Evolutionary conservation across 2,888 invertebrate genomes (phyloP).

Genomic region (Carterocephalus palaemon): DNA sequence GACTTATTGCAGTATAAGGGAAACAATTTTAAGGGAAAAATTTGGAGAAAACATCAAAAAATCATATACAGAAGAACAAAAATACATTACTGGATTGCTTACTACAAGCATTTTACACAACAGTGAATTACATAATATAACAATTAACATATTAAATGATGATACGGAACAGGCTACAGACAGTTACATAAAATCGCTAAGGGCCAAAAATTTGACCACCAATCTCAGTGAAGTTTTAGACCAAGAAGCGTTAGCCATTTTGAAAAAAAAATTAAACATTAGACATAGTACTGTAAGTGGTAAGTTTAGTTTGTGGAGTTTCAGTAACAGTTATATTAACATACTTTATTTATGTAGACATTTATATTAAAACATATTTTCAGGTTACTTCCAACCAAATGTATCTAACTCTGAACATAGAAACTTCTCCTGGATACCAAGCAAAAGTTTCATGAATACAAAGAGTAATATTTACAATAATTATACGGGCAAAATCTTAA

Average conservation of each 20-base stretch:
- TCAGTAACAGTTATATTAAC: neutral
- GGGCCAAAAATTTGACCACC: constrained; percentile 27
- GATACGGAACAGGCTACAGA: constrained; percentile 34
- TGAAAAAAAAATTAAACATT: constrained; percentile 39
- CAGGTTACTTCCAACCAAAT: constrained; percentile 19
- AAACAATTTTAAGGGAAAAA: too few species aligned
- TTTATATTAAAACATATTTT: neutral
- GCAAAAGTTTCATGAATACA: too few species aligned
- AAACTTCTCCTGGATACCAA: too few species aligned
- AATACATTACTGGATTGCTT: constrained; percentile 21
- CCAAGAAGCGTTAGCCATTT: neutral
- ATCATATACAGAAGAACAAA: too few species aligned
- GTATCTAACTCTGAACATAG: too few species aligned
- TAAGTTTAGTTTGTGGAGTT: constrained; percentile 38
- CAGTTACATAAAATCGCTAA: constrained; percentile 42
- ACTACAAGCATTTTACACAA: neutral
- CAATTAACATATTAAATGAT: neutral
- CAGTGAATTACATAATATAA: neutral
- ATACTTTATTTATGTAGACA: neutral
- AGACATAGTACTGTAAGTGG: constrained; percentile 47
- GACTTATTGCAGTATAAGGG: too few species aligned
- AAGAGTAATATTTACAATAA: too few species aligned
- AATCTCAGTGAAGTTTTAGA: neutral
- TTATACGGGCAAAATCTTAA: too few species aligned
- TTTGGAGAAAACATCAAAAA: too few species aligned